phyloP scores from a whole-genome alignment of 1,140 invertebrate genomes.

The Drosophila micromelanica region DNA sequence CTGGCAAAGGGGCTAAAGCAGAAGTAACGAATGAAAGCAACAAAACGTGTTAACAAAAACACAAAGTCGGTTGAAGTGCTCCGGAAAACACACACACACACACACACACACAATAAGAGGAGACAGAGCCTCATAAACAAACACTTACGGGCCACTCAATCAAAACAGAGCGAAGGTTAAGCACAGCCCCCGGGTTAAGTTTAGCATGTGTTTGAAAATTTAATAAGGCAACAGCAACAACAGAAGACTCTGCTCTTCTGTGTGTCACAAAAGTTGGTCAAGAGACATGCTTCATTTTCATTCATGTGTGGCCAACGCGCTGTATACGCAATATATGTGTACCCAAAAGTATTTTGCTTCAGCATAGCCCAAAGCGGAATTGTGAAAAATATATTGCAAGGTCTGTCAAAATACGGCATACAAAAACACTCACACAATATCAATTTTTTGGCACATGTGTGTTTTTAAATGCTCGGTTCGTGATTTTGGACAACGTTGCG shows the following conservation, averaged over 20 bases:
- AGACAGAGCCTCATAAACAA: slow-evolving; percentile 64
- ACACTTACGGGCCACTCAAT: slow-evolving; percentile 76
- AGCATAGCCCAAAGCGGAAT: not conserved
- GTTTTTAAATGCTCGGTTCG: slow-evolving; percentile 58
- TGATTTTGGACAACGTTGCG: slow-evolving; percentile 69
- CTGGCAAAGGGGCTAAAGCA: slow-evolving; percentile 39
- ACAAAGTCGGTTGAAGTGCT: not conserved
- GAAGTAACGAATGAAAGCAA: slow-evolving; percentile 45
- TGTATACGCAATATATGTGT: slow-evolving; percentile 21
- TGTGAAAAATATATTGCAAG: slow-evolving; percentile 21
- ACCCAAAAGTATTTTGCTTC: slow-evolving; percentile 20
- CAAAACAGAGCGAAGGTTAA: slow-evolving; percentile 81
- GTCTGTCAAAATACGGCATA: slow-evolving; percentile 18
- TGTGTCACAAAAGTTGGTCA: slow-evolving; percentile 31
- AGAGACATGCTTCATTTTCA: slow-evolving; percentile 9
- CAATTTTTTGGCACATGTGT: slow-evolving; percentile 31
- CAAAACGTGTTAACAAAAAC: slow-evolving; percentile 22
- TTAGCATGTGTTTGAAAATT: slow-evolving; percentile 82
- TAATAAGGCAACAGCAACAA: slow-evolving; percentile 63
- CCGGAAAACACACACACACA: not conserved
- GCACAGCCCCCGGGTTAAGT: slow-evolving; percentile 79
- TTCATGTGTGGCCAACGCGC: slow-evolving; percentile 16
- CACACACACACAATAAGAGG: slow-evolving; percentile 14
- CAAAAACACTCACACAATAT: slow-evolving; percentile 16
- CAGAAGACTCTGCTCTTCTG: not conserved